These are phyloP conservation scores for Melopsittacus undulatus DNA, from an alignment of 2,797 vertebrate genomes.

Conservation along the genomic window DNA sequence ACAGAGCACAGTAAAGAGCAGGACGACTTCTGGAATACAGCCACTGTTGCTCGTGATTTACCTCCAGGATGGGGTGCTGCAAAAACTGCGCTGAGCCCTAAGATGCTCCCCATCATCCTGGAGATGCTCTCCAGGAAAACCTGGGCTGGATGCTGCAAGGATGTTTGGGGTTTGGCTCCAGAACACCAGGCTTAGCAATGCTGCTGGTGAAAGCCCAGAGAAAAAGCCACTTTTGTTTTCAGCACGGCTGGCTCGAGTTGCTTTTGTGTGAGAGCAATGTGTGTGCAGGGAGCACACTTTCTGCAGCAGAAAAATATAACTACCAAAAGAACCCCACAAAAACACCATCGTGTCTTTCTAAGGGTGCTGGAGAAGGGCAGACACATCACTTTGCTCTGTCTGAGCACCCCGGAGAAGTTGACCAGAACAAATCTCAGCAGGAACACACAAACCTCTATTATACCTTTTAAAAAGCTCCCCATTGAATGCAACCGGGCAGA, in stretches of 20 bases:
- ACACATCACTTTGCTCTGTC: neutral
- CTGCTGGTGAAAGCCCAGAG: neutral
- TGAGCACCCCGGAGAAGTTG: neutral
- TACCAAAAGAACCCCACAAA: neutral
- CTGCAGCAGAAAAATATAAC: neutral
- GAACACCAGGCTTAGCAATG: neutral
- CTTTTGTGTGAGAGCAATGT: neutral
- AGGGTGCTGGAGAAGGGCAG: neutral
- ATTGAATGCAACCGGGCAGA: constrained; percentile 50
- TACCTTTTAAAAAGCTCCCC: constrained; percentile 44
- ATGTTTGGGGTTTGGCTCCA: neutral
- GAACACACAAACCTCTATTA: constrained; percentile 62
- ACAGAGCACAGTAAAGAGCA: neutral
- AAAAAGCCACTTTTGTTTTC: neutral
- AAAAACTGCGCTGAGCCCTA: neutral
- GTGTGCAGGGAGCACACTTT: neutral
- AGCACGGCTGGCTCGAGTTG: accelerated
- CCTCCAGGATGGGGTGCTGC: neutral
- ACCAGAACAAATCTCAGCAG: constrained; percentile 68
- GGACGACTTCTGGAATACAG: neutral
- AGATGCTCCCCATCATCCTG: neutral
- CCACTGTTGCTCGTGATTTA: neutral
- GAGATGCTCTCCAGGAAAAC: neutral
- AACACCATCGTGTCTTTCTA: neutral
- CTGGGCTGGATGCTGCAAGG: neutral